Evolutionary conservation across 1,140 invertebrate genomes (phyloP), one percentile per base, ranked within the genome.

Genomic region (Vanessa atalanta): DNA sequence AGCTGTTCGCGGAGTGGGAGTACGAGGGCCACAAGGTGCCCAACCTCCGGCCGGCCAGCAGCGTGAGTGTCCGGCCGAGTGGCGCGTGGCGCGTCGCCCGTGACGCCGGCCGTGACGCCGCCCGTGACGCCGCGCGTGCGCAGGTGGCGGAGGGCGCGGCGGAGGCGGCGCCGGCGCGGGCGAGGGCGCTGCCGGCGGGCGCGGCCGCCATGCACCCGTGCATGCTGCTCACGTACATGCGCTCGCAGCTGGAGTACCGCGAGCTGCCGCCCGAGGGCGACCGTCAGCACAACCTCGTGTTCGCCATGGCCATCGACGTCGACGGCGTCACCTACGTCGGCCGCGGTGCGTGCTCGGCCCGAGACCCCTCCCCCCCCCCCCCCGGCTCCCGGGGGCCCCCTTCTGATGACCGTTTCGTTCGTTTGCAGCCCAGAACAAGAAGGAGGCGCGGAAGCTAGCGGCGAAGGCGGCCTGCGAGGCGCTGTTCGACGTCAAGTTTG

Each of bases 1-100:
- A 96, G 88, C 89, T 97, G 43, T 96, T 96, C 86, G 86, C 94
- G 3, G 96, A 96, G 85, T 96, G 96, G 96, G 95, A 96, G 85
- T 94, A 93, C 74, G 95, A 95, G 74, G 96, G 96, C 2, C 95
- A 94, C 77, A 93, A 94, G 68, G 94, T 96, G 48, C 95, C 95
- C 47, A 93, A 94, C 48, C 90, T 94, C 26, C 90, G 88, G 70
- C 86, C 91, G 20, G 9, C 91, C n/a, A 89, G 89, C 67, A 13
- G 15, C 20, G 77, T 80, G 15, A 79, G 76, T 79, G n/a, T 15
- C 12, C 13, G 15, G 70, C 14, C 3, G 12, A 20, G 20, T 20
- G 26, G 26, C 3, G 26, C 26, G 26, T 31, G 26, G 5, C 5
- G 5, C 15, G n/a, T n/a, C n/a, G 31, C 15, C 2, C 50, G 37